A percentile compares a stretch with the other conserved stretches of the same genome.
phyloP scores from a whole-genome alignment of 2,797 vertebrate species.

The Thamnophis elegans region DNA sequence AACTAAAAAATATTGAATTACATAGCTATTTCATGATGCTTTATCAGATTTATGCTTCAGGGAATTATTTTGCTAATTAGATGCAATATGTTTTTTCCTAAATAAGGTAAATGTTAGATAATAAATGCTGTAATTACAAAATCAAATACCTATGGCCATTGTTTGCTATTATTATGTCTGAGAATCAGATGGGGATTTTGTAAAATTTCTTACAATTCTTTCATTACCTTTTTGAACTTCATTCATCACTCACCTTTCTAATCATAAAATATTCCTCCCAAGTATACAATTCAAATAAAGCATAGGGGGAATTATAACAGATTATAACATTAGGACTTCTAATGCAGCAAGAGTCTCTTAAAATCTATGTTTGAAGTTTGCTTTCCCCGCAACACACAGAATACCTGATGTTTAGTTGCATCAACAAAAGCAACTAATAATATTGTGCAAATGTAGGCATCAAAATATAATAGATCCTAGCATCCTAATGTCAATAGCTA shows the following conservation, averaged over 20 bases:
- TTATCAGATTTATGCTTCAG: background rate
- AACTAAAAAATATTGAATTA: slow-evolving; percentile 26
- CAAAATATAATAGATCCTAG: background rate
- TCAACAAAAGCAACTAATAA: background rate
- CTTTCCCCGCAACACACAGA: background rate
- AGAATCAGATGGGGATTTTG: background rate
- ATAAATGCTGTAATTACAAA: background rate
- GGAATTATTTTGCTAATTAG: slow-evolving; percentile 21
- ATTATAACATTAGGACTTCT: background rate
- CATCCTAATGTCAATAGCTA: background rate
- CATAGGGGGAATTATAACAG: background rate
- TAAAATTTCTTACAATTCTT: background rate
- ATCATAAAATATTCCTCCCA: background rate
- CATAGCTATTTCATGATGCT: slow-evolving; percentile 49
- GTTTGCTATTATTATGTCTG: background rate
- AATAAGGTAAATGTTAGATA: background rate
- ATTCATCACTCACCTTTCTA: background rate
- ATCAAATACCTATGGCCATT: background rate
- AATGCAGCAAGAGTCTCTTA: background rate
- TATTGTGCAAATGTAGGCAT: background rate
- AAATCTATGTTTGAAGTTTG: background rate
- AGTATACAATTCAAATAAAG: background rate
- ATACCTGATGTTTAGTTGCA: background rate
- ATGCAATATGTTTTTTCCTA: background rate
- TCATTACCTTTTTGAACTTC: background rate